A percentile compares a stretch with the other conserved stretches of the same genome.
phyloP scores from a whole-genome alignment of 1,140 invertebrate species.

The Drosophila elegans region DNA sequence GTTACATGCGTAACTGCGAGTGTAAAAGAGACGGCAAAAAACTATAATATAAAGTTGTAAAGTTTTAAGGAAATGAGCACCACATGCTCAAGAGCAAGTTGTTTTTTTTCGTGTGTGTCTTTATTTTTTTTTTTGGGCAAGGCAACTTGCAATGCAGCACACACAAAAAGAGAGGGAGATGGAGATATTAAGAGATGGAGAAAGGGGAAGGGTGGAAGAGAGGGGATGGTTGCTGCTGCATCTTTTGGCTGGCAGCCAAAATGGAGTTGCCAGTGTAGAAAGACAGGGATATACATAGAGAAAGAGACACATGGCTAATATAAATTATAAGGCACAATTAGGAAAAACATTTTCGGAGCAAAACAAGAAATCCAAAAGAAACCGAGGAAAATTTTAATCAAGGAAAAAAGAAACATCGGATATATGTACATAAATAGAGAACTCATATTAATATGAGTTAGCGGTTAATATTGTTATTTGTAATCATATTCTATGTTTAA shows the following conservation, averaged over 20 bases:
- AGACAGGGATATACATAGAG: background rate
- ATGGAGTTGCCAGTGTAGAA: constrained; percentile 28
- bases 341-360: constrained; percentile 49
- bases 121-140: constrained; percentile 20
- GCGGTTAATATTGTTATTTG: too few species aligned
- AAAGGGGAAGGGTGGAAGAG: constrained; percentile 1
- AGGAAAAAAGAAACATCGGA: background rate
- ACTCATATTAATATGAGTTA: too few species aligned
- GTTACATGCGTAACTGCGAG: constrained; percentile 21
- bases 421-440: too few species aligned
- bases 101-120: constrained; percentile 8
- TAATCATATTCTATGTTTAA: too few species aligned
- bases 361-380: constrained; percentile 16
- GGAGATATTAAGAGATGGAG: background rate
- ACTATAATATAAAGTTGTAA: constrained; percentile 62
- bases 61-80: constrained; percentile 38
- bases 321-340: constrained; percentile 70
- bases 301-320: constrained; percentile 44
- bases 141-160: constrained; percentile 16
- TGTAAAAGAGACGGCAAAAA: constrained; percentile 5
- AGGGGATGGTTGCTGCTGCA: constrained; percentile 30
- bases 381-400: background rate
- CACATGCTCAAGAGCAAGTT: constrained; percentile 38
- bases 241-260: constrained; percentile 63
- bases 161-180: constrained; percentile 14